Base-by-base conservation (phyloP, 2,888 invertebrate species). In the Arge pagana region DNA sequence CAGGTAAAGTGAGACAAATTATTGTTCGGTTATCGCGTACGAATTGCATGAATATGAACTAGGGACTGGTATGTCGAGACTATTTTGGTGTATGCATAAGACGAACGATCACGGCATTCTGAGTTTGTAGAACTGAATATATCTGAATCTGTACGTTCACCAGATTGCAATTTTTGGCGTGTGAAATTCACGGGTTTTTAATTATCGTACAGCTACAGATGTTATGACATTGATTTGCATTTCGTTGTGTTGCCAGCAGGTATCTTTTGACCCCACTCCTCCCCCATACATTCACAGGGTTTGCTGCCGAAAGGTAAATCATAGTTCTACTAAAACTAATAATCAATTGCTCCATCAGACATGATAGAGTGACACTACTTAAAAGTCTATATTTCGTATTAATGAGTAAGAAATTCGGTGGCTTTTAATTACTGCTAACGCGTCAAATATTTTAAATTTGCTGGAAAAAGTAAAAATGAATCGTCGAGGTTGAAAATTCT, bases 281-380 rank as follows among this genome's bases (percentile, higher is more conserved):
- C 64, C 72, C 70, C 70, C 67, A 73, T 68, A 72, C 70, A 72
- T 80, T 68, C 82, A 81, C 78, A 81, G 78, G 76, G 77, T 81
- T 70, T 81, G 82, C 81, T 80, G 81, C 71, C 77, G 78, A 62
- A 81, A 84, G 84, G 84, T 84, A 83, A 81, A 71, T 65, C 63
- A 68, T 65, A 68, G 64, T 66, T 62, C 56, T 65, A 71, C 68
- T 68, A 65, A 68, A 67, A 59, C 58, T 60, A 60, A 35, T 41
- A 33, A 16, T 21, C 28, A 36, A 30, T 19, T 10, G 53, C 50
- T 59, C 37, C 54, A 57, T 59, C 62, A 61, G 58, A 58, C 53
- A 59, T 56, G 48, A 50, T 55, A 53, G 49, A 53, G n/a, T 33
- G 26, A 13, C 35, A 19, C 35, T 48, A 26, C 30, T 40, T 45